Conservation (phyloP, 2,888 invertebrate genomes). For the Oligia strigilis region DNA sequence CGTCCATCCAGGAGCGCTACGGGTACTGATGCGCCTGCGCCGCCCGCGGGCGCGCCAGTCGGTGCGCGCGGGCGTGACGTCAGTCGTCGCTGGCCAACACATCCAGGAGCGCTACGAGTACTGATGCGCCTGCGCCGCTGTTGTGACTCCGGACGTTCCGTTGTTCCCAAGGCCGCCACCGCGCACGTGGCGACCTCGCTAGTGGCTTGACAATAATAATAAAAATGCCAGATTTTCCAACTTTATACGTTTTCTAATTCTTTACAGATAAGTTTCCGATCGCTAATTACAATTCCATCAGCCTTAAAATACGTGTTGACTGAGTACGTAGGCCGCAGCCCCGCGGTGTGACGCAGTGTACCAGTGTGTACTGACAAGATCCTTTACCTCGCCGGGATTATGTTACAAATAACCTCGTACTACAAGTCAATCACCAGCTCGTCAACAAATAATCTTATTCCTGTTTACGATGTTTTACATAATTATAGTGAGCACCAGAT, state of each 20-base stretch:
- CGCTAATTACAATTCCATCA: neutral
- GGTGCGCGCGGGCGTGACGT: constrained; percentile 98
- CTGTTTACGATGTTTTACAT: neutral
- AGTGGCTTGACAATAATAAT: constrained; percentile 35
- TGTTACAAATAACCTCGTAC: neutral
- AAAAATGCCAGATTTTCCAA: constrained; percentile 8
- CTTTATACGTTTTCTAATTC: constrained; percentile 15
- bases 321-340: neutral
- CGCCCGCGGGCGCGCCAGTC: constrained; percentile 96
- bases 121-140: constrained; percentile 77
- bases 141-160: neutral
- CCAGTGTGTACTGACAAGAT: neutral
- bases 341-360: no score
- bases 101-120: constrained; percentile 95
- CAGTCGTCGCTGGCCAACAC: constrained; percentile 97
- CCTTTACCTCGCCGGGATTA: neutral
- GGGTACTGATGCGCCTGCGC: no score
- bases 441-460: neutral
- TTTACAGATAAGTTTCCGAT: constrained; percentile 3
- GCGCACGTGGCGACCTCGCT: neutral
- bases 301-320: neutral
- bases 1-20: constrained; percentile 85
- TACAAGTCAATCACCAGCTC: neutral
- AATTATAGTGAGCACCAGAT: neutral
- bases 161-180: neutral